Evolutionary conservation across 92 coral and sea anemone genomes (phyloP), one percentile per base, ranked within the genome.

Genomic region (Pocillopora grandis): DNA sequence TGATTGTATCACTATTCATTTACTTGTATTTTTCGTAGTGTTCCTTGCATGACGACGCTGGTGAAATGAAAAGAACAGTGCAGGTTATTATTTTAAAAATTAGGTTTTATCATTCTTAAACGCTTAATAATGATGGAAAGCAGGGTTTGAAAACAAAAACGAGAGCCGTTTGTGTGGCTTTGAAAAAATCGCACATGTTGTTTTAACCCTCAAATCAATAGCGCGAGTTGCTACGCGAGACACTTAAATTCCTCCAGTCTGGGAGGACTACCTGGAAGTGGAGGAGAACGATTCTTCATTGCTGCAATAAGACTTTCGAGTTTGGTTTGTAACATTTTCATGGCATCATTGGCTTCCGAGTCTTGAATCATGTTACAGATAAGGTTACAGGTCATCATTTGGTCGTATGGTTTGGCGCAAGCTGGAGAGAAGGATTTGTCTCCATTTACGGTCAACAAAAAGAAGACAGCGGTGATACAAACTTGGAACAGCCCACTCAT

Each of bases 401-500:
- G 49, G 77, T 73, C 77, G 62, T 73, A 73, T 21, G 77, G 63
- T 13, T 73, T 73, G 77, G 77, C 16, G 62, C 77, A 73, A 21
- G 78, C 12, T 58, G 36, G 6, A 2, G 31, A 27, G 1, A 66
- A 27, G 12, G 78, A 75, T 75, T 58, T 58, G 19, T 56, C 78
- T 20, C 52, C 78, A 56, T 75, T 75, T 5, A 58, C 65, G 42
- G 65, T 58, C 66, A 58, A 2, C 15, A 75, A 18, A 16, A 75
- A 12, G 14, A 56, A 75, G 49, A 57, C 56, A n/a, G 78, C 66
- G 21, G 58, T 27, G 31, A 56, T 23, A 15, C 35, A 56, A 20
- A 49, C 78, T 57, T 57, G 65, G 42, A 75, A 23, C 14, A 2
- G 14, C 78, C 13, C 57, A 15, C 66, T 42, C 78, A 75, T 75